These are phyloP conservation scores for Gisinianus flammeolus DNA, from an alignment of 2,888 invertebrate species.

Conservation along the genomic window DNA sequence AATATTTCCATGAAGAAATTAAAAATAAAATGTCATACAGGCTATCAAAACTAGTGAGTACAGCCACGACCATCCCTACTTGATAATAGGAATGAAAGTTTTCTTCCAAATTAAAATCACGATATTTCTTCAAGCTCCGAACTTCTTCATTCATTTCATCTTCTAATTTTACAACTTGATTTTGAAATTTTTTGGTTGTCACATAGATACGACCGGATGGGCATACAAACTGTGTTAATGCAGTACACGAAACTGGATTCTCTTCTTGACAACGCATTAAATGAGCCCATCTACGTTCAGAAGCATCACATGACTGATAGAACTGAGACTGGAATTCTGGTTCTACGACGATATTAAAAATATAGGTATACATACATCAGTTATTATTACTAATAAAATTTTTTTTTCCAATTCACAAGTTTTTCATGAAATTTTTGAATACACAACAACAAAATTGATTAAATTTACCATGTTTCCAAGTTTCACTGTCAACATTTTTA, in stretches of 20 bases:
- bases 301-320: constrained; percentile 3
- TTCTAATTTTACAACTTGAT: constrained; percentile 16
- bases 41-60: not conserved
- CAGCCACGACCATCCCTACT: constrained; percentile 28
- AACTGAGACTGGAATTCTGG: constrained; percentile 6
- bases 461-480: not conserved
- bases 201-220: not conserved
- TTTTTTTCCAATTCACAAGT: too few relatives aligned
- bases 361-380: not conserved
- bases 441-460: not conserved
- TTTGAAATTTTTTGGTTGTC: constrained; percentile 1
- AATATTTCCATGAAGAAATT: too few relatives aligned
- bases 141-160: constrained; percentile 22
- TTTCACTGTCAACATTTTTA: not conserved
- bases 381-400: not conserved
- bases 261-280: not conserved
- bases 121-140: not conserved
- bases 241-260: constrained; percentile 3
- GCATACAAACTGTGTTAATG: not conserved
- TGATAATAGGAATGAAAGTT: constrained; percentile 24
- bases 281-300: constrained; percentile 4
- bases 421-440: not conserved
- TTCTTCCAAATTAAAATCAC: constrained; percentile 12
- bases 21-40: not conserved
- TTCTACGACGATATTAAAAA: not conserved